phyloP scores from a whole-genome alignment of 92 coral and sea anemone species.

The Anthopleura xanthogrammica region DNA sequence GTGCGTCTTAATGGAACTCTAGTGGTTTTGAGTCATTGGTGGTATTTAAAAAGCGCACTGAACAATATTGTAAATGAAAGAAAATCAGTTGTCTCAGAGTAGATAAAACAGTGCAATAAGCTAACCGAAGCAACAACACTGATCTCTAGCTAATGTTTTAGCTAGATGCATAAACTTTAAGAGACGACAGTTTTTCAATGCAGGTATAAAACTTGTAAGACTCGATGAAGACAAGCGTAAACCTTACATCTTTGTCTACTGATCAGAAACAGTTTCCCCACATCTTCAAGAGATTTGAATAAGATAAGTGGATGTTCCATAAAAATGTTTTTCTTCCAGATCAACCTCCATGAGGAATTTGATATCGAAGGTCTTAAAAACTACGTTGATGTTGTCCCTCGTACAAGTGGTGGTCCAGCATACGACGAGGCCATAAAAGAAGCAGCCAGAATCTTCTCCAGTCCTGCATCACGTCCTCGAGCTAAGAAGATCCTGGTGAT shows the following conservation, averaged over 20 bases:
- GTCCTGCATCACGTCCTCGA: constrained; percentile 50
- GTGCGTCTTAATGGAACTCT: too few species aligned
- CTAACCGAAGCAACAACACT: background rate
- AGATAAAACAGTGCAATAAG: too few species aligned
- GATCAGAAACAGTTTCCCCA: too few species aligned
- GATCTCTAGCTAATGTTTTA: too few species aligned
- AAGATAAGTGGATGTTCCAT: background rate
- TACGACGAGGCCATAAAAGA: constrained; percentile 54
- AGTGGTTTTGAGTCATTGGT: background rate
- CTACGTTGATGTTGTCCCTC: constrained; percentile 33
- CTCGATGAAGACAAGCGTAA: too few species aligned
- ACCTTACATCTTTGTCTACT: too few species aligned
- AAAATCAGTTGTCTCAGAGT: too few species aligned
- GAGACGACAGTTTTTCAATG: too few species aligned
- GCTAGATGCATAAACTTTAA: too few species aligned
- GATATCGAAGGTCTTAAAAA: constrained; percentile 44
- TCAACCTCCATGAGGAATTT: constrained; percentile 14
- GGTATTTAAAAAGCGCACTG: background rate
- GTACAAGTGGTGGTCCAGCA: constrained; percentile 60
- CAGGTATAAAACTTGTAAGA: too few species aligned
- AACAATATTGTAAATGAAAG: too few species aligned
- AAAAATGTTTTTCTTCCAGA: constrained; percentile 6
- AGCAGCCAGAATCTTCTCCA: constrained; percentile 37
- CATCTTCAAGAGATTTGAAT: too few species aligned
- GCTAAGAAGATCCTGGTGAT: constrained; percentile 79